Conservation (phyloP, 2,888 invertebrate species). For the Plutella xylostella region DNA sequence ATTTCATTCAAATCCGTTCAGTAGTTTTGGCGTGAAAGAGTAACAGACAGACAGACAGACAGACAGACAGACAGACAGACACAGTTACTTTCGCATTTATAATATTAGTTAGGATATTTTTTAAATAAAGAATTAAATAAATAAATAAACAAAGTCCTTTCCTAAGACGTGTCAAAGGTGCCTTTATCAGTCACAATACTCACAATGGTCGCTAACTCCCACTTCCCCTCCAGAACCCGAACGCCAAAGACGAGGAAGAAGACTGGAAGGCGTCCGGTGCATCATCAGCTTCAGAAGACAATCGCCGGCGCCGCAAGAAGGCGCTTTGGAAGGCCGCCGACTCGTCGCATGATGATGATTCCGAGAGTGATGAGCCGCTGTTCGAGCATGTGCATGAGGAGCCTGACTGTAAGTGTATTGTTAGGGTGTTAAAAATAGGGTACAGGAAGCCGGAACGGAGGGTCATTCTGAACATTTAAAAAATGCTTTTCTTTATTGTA, state of each 20-base stretch:
- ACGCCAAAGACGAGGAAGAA: slow-evolving; percentile 44
- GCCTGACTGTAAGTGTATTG: slow-evolving; percentile 45
- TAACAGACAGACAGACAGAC: too few relatives aligned
- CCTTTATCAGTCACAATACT: neutral
- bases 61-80: too few relatives aligned
- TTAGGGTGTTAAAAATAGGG: too few relatives aligned
- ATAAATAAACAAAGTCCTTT: too few relatives aligned
- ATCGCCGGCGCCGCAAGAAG: slow-evolving; percentile 11
- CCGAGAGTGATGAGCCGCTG: slow-evolving; percentile 52
- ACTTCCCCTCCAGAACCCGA: neutral
- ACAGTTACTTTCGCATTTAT: too few relatives aligned
- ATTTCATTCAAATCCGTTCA: too few relatives aligned
- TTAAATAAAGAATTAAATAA: too few relatives aligned
- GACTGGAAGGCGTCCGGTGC: slow-evolving; percentile 52
- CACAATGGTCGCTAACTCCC: neutral
- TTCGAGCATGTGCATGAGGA: slow-evolving; percentile 41
- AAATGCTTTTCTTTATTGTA: too few relatives aligned
- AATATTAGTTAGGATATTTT: too few relatives aligned
- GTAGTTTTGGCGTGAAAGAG: too few relatives aligned
- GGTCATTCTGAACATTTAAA: too few relatives aligned
- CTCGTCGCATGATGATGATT: slow-evolving; percentile 42
- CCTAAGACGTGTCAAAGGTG: neutral
- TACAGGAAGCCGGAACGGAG: too few relatives aligned
- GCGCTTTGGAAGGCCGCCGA: slow-evolving; percentile 6
- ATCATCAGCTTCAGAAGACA: slow-evolving; percentile 27